Evolutionary conservation across 2,797 vertebrate genomes (phyloP), one percentile per base, ranked within the genome.

Genomic region (Anolis apletophallus): DNA sequence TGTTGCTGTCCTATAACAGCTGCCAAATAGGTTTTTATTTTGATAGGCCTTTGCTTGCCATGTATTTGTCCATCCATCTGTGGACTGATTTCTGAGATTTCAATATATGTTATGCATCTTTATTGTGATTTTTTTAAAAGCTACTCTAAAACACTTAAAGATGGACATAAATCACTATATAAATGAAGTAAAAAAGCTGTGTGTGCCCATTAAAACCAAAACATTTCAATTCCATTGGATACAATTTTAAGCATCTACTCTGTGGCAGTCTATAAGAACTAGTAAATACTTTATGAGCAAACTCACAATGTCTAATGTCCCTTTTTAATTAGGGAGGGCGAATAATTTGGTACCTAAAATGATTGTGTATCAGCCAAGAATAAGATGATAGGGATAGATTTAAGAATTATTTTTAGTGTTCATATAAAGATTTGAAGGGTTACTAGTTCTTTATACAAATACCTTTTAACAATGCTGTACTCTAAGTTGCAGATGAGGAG

Each of bases 361-460:
- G 55, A 55, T 19, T 16, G 73, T 87, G 89, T 82, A 46, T 34
- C 87, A 91, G 14, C n/a, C 3, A 83, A 19, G 29, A 85, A 85
- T 55, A 40, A 85, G 89, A 86, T 61, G 68, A 64, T 29, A 50
- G 29, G 19, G 34, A n/a, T 34, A 32, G 16, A 69, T 6, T 72
- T 72, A 72, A 72, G 3, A 72, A 36, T 72, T 40, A 40, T 72
- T 19, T 46, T n/a, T 59, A 59, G 14, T 16, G n/a, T 11, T 17
- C 64, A 9, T 61, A 71, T 34, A 69, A 32, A 23, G 26, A 52
- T 71, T 55, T 71, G 69, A 12, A 26, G 7, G 55, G 34, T 23
- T 40, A 10, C 8, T 40, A 29, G 8, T 72, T 8, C 26, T 64
- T 64, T 23, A 26, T 11, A 64, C 26, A 26, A 26, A 64, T 64